These are phyloP conservation scores for Orestias chungarensis DNA, from an alignment of 2,797 vertebrate species.

Conservation along the genomic window DNA sequence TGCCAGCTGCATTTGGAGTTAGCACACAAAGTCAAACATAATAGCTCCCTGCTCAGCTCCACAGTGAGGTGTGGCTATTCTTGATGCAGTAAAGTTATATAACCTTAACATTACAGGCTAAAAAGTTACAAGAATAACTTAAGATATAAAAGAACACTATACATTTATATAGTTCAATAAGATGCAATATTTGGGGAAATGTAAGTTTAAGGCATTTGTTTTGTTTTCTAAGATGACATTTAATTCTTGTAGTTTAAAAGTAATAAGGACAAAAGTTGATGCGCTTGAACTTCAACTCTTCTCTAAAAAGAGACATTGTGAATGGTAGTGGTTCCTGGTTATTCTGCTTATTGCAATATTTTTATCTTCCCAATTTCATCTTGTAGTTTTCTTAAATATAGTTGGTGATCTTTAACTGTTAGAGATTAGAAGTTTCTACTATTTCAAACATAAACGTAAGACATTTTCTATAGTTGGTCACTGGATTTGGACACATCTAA, in stretches of 20 bases:
- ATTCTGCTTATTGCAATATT: neutral
- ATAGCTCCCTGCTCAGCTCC: neutral
- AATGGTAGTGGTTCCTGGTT: neutral
- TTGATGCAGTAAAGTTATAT: neutral
- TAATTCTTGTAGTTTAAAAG: neutral
- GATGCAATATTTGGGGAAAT: neutral
- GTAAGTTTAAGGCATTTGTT: neutral
- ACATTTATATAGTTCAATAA: neutral
- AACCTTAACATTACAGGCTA: neutral
- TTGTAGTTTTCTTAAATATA: neutral
- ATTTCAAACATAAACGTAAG: no score
- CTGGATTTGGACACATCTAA: no score
- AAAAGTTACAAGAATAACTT: neutral
- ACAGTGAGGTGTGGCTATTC: neutral
- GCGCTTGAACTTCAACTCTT: neutral
- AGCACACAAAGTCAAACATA: neutral
- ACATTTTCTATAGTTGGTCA: no score
- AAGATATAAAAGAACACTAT: neutral
- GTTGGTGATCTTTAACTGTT: no score
- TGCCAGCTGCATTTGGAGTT: neutral
- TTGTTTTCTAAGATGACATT: neutral
- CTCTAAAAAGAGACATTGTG: neutral
- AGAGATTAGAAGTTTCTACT: no score
- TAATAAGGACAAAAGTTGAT: neutral
- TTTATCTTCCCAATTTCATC: neutral